These are phyloP conservation scores for Norana najaformis DNA, from an alignment of 2,888 invertebrate genomes.

Conservation along the genomic window DNA sequence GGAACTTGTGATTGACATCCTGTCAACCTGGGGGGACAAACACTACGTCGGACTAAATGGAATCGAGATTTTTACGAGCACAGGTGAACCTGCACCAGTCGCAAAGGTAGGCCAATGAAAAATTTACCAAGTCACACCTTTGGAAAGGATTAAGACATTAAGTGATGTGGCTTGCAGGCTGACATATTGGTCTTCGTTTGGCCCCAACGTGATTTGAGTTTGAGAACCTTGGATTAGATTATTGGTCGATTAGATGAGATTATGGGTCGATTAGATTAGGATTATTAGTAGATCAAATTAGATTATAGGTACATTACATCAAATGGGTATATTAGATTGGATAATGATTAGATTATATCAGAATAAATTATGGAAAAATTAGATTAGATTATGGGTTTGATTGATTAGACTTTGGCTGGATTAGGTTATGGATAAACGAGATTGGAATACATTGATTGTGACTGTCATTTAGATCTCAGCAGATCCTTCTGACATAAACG, in stretches of 20 bases:
- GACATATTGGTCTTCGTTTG: not conserved
- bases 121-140: not conserved
- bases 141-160: not conserved
- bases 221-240: too few species aligned
- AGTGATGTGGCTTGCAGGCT: not conserved
- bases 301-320: too few species aligned
- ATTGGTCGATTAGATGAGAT: too few species aligned
- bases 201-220: too few species aligned
- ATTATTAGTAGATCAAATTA: too few species aligned
- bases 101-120: conserved; percentile 27
- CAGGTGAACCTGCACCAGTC: conserved; percentile 64
- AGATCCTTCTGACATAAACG: conserved; percentile 69
- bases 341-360: not conserved
- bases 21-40: conserved; percentile 76
- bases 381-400: not conserved
- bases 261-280: too few species aligned
- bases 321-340: not conserved
- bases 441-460: not conserved
- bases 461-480: conserved; percentile 65
- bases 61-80: conserved; percentile 74
- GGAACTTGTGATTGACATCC: conserved; percentile 71
- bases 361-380: too few species aligned
- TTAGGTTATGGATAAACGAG: too few species aligned
- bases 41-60: conserved; percentile 78
- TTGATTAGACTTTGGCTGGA: not conserved